Evolutionary conservation across 2,113 vertebrate species (phyloP), one percentile per base, ranked within the genome.

Genomic region (Coregonus clupeaformis): DNA sequence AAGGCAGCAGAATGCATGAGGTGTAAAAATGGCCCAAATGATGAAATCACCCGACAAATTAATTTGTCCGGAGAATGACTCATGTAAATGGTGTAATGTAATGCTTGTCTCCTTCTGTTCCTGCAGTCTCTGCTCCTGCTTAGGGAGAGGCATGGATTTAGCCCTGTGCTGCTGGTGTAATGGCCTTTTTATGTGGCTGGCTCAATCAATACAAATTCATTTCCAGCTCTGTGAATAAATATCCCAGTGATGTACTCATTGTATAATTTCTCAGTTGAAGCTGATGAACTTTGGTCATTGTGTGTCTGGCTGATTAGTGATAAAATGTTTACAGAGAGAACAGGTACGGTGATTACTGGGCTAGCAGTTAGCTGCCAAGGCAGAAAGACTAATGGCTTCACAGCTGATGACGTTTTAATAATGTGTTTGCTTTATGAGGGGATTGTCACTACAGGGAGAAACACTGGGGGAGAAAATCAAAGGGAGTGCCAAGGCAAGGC

Each of bases 181-280:
- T 81, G 83, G 79, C 16, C 68, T 83, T 85, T 87, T 87, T 83
- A 87, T 85, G 75, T 66, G 27, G 29, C 79, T 80, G 72, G 64
- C 65, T 80, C 82, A 71, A 77, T 87, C 85, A 80, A 85, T 81
- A 83, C 79, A 78, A 75, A 87, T 87, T 78, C 70, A 81, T 72
- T 87, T 83, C 79, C 62, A 69, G 72, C 74, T 73, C 71, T 69
- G 9, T 42, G 74, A 81, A 84, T 85, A 75, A 78, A 84, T 86
- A 77, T 57, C 68, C 75, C 63, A 30, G 69, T 80, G 71, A 82
- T 42, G 36, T 42, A 42, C 36, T 45, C 62, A 13, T 65, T 68
- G 75, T 79, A 71, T 80, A 42, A 76, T 70, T 74, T 67, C 29
- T 30, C 69, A 29, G 62, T 69, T 72, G 36, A 36, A n/a, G 45